Percentiles rank a stretch among this genome's conserved stretches.
Evolutionary conservation across 2,888 invertebrate species (phyloP).

Genomic region (Meiosimyza decipiens): DNA sequence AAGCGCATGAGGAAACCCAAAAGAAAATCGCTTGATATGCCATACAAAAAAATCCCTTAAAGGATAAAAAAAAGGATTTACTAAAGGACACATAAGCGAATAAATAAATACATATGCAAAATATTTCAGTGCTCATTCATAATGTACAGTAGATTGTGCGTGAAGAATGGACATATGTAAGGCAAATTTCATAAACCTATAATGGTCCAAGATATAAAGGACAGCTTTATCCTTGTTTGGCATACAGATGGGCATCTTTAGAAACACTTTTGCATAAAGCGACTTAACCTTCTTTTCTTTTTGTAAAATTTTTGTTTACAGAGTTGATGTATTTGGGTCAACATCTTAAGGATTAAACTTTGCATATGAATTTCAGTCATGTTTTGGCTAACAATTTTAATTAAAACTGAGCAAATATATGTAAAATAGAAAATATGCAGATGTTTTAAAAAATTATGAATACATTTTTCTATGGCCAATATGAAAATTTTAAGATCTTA

Average conservation of each 20-base stretch:
- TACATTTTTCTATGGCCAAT: no score
- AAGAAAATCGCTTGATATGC: no score
- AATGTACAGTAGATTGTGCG: conserved; percentile 3
- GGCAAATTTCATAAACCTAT: conserved; percentile 1
- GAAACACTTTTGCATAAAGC: background rate
- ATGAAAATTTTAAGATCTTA: no score
- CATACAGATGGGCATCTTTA: background rate
- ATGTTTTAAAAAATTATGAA: no score
- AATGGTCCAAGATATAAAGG: background rate
- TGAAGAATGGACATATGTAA: background rate
- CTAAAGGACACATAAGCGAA: background rate
- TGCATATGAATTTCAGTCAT: no score
- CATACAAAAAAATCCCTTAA: conserved; percentile 22
- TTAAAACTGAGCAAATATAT: no score
- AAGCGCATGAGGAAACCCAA: background rate
- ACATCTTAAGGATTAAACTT: conserved; percentile 17
- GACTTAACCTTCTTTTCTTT: conserved; percentile 18
- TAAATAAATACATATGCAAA: background rate
- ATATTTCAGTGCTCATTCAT: background rate
- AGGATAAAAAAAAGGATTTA: conserved; percentile 32
- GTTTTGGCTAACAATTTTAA: no score
- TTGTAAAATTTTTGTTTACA: background rate
- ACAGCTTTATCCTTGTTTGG: background rate
- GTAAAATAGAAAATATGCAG: no score
- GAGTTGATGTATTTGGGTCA: conserved; percentile 29